Evolutionary conservation across 2,888 invertebrate genomes (phyloP), one percentile per base, ranked within the genome.

Genomic region (Drosophila subsilvestris): DNA sequence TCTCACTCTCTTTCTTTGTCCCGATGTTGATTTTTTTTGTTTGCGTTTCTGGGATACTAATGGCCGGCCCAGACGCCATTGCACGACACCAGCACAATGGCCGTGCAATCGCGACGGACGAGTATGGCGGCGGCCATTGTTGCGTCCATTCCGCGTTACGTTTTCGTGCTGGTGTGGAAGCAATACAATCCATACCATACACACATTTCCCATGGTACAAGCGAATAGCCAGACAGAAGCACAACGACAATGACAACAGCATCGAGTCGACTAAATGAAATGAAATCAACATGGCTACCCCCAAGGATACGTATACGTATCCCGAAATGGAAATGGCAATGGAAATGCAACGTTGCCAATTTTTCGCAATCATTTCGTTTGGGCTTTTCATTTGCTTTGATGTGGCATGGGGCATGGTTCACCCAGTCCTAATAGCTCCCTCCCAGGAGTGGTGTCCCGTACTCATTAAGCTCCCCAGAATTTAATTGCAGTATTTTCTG

Each of bases 281-380:
- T 88, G 81, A 88, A 88, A 84, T 84, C 83, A 88, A 89, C 85
- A 89, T 90, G 90, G 90, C 88, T 74, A 82, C 85, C 87, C 63
- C 45, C n/a, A 18, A 43, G 37, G 49, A 44, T 49, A 59, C 37
- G 37, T 37, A 37, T 37, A n/a, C 37, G 37, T 37, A n/a, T 37
- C n/a, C 37, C 37, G 37, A 37, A 37, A 37, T n/a, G 61, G 47
- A 49, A 47, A 50, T 49, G 53, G 29, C 47, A 47, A 50, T 49
- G 54, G 32, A 59, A 63, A 63, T 74, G 88, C 86, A 83, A 68
- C 78, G 88, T 90, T 89, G 76, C 82, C 90, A 80, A 87, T 86
- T 88, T 87, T 88, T 55, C 50, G 51, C 63, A 43, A n/a, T 17
- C 44, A 57, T 61, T 67, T 65, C 66, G 71, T 68, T 68, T 65